Evolutionary conservation across 2,888 invertebrate genomes (phyloP).

Genomic region (Rhagophthalmus giganteus): DNA sequence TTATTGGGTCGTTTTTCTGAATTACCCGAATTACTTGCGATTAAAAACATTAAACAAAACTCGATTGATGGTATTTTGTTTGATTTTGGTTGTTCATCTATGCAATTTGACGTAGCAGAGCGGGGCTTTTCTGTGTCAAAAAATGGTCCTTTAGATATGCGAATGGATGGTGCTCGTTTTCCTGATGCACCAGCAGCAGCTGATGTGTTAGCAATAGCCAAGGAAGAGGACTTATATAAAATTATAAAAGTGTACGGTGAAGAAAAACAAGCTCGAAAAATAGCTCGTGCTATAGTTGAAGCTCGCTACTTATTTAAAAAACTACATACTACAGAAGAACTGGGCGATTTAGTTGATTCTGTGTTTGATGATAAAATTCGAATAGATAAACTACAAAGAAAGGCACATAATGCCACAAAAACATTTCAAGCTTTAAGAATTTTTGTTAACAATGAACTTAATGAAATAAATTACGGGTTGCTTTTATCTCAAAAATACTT

Average conservation of each 20-base stretch:
- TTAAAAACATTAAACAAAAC: slow-evolving; percentile 62
- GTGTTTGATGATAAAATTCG: slow-evolving; percentile 59
- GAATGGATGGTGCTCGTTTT: slow-evolving; percentile 83
- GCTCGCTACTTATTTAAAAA: slow-evolving; percentile 64
- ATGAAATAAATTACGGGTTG: slow-evolving; percentile 90
- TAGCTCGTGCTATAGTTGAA: slow-evolving; percentile 86
- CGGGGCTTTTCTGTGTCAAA: slow-evolving; percentile 86
- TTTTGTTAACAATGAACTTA: slow-evolving; percentile 94
- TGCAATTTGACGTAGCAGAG: slow-evolving; percentile 83
- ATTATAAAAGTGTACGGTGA: slow-evolving; percentile 93
- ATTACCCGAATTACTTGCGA: slow-evolving; percentile 67
- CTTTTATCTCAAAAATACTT: slow-evolving; percentile 75
- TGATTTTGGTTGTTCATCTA: slow-evolving; percentile 93
- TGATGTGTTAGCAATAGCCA: slow-evolving; percentile 79
- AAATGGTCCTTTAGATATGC: slow-evolving; percentile 91
- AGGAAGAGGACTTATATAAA: slow-evolving; percentile 75
- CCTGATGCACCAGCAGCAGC: slow-evolving; percentile 79
- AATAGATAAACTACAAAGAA: slow-evolving; percentile 74
- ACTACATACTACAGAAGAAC: slow-evolving; percentile 79
- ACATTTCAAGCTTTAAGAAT: slow-evolving; percentile 92
- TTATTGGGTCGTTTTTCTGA: slow-evolving; percentile 88
- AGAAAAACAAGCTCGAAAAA: slow-evolving; percentile 82
- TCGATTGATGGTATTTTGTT: slow-evolving; percentile 86
- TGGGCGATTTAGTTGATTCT: slow-evolving; percentile 62
- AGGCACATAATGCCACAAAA: slow-evolving; percentile 84